phyloP scores from a whole-genome alignment of 2,113 vertebrate genomes.

The Micromys minutus region DNA sequence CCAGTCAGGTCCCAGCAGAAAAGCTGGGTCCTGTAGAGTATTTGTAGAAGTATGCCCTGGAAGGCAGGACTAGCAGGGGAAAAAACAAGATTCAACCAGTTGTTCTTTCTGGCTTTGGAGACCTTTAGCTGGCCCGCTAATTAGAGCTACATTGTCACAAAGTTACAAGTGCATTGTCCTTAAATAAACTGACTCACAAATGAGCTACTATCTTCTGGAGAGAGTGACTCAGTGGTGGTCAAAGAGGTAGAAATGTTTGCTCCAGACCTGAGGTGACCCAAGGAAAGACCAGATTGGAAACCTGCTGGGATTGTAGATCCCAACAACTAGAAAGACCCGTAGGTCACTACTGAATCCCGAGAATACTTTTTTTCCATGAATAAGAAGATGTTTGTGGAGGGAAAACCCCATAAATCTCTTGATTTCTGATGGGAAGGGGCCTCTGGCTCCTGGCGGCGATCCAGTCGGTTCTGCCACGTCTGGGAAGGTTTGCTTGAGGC shows the following conservation, averaged over 20 bases:
- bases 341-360: background rate
- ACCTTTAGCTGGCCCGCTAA: background rate
- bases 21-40: background rate
- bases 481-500: background rate
- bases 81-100: background rate
- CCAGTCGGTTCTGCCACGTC: background rate
- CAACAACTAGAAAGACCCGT: background rate
- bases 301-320: background rate
- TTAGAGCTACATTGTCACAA: background rate
- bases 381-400: background rate
- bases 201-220: background rate
- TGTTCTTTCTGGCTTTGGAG: background rate
- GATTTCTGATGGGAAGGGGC: background rate
- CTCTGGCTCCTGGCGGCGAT: background rate
- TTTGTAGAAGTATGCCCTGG: background rate
- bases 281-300: background rate
- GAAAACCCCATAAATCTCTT: background rate
- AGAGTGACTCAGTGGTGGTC: background rate
- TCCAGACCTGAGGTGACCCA: background rate
- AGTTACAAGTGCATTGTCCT: no score
- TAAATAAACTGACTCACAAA: background rate
- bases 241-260: background rate
- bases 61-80: background rate
- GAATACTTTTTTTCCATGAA: background rate
- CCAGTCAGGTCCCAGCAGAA: background rate